A percentile compares a stretch with the other conserved stretches of the same genome.
These are phyloP conservation scores for Pomacea maculata DNA, from an alignment of 1,140 invertebrate species.

Conservation along the genomic window DNA sequence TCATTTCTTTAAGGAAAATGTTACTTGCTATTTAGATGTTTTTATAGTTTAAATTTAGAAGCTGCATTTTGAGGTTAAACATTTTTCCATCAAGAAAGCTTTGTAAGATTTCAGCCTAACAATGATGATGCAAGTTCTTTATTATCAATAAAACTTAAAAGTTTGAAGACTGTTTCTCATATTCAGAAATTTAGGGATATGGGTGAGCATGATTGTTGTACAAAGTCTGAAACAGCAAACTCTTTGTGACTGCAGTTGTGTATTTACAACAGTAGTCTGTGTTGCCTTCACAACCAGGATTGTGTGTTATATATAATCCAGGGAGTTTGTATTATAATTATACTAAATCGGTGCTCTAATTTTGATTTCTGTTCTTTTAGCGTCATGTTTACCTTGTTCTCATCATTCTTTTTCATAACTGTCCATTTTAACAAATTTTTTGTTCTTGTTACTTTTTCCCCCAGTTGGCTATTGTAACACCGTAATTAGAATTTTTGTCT, in stretches of 20 bases:
- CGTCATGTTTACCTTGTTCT: background rate
- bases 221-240: no score
- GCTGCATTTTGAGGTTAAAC: background rate
- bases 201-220: no score
- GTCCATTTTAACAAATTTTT: background rate
- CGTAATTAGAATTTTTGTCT: conserved; percentile 1
- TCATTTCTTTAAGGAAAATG: conserved; percentile 5
- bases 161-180: no score
- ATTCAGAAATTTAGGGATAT: no score
- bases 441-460: background rate
- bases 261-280: conserved; percentile 12
- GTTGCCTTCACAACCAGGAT: conserved; percentile 19
- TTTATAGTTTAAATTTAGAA: conserved; percentile 17
- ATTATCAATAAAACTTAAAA: no score
- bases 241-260: conserved; percentile 5
- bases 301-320: conserved; percentile 6
- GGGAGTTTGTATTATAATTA: conserved; percentile 17
- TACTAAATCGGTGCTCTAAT: conserved; percentile 18
- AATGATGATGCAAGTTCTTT: no score
- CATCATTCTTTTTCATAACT: background rate
- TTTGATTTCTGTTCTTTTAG: conserved; percentile 16
- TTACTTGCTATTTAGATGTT: conserved; percentile 28
- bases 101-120: no score
- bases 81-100: no score
- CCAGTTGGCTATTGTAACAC: background rate